These are phyloP conservation scores for Ichneumoninae sp. DNA, from an alignment of 2,888 invertebrate genomes.

Conservation along the genomic window DNA sequence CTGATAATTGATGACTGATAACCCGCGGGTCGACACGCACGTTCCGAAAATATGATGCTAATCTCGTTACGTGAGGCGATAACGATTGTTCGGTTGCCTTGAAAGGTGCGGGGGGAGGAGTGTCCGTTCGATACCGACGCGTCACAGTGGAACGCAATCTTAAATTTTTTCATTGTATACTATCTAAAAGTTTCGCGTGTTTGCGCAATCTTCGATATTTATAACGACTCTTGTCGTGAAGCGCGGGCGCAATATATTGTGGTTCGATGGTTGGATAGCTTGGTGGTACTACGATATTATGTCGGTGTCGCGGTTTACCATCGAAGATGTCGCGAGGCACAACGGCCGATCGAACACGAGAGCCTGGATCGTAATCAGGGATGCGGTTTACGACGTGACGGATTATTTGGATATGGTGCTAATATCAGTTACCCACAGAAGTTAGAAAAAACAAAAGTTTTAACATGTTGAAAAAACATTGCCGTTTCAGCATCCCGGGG, in stretches of 20 bases:
- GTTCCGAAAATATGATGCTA: slow-evolving; percentile 13
- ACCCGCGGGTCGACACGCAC: background rate
- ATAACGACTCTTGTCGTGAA: slow-evolving; percentile 1
- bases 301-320: slow-evolving; percentile 55
- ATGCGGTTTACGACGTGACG: slow-evolving; percentile 89
- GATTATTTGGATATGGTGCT: slow-evolving; percentile 87
- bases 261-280: background rate
- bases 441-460: background rate
- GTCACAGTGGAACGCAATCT: background rate
- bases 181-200: background rate
- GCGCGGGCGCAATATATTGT: slow-evolving; percentile 16
- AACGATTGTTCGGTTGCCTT: slow-evolving; percentile 37
- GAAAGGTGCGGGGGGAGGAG: background rate
- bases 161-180: background rate
- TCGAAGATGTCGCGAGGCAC: slow-evolving; percentile 86
- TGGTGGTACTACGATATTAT: slow-evolving; percentile 36
- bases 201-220: slow-evolving; percentile 14
- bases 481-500: slow-evolving; percentile 89
- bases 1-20: background rate
- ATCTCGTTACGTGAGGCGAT: slow-evolving; percentile 66
- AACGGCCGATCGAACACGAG: slow-evolving; percentile 86
- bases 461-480: background rate
- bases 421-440: background rate
- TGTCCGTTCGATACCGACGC: background rate
- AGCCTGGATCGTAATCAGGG: slow-evolving; percentile 88